Conservation (phyloP, 2,888 invertebrate species). For the Drosophila mimetica region DNA sequence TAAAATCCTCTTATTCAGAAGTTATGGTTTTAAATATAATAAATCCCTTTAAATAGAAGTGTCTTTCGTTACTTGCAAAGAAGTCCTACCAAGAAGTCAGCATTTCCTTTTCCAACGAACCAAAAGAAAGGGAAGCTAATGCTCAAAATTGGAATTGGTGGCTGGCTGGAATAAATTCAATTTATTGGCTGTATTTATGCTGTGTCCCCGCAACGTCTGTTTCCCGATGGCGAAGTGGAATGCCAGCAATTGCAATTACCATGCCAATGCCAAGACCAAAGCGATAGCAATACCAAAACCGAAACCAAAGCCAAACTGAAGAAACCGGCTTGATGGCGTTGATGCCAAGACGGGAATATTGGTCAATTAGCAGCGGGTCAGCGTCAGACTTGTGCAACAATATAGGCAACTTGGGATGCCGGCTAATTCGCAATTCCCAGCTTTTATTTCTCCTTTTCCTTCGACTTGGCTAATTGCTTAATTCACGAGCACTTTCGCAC, state of each 20-base stretch:
- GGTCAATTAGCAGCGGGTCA: conserved; percentile 55
- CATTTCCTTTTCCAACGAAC: neutral
- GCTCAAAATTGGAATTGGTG: conserved; percentile 44
- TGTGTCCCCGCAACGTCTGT: conserved; percentile 16
- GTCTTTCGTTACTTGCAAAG: no score
- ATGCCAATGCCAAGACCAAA: conserved; percentile 12
- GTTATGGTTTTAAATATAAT: no score
- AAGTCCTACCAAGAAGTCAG: neutral
- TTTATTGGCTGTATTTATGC: conserved; percentile 64
- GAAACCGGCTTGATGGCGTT: conserved; percentile 11
- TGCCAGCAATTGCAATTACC: conserved; percentile 52
- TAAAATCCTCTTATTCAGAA: no score
- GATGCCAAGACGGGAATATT: conserved; percentile 43
- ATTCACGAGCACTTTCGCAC: conserved; percentile 59
- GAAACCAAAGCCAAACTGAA: conserved; percentile 11
- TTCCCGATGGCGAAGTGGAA: conserved; percentile 24
- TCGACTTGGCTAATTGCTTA: conserved; percentile 60
- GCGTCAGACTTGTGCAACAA: conserved; percentile 23
- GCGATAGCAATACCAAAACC: conserved; percentile 5
- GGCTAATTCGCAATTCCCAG: conserved; percentile 43
- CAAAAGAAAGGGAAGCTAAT: conserved; percentile 16
- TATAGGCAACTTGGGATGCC: conserved; percentile 22
- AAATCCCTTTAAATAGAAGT: no score
- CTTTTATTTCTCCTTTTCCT: conserved; percentile 26
- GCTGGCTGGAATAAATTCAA: conserved; percentile 65